Percentiles rank a stretch among this genome's conserved stretches.
Evolutionary conservation across 2,113 vertebrate species (phyloP).

Genomic region (Nyctereutes procyonoides): DNA sequence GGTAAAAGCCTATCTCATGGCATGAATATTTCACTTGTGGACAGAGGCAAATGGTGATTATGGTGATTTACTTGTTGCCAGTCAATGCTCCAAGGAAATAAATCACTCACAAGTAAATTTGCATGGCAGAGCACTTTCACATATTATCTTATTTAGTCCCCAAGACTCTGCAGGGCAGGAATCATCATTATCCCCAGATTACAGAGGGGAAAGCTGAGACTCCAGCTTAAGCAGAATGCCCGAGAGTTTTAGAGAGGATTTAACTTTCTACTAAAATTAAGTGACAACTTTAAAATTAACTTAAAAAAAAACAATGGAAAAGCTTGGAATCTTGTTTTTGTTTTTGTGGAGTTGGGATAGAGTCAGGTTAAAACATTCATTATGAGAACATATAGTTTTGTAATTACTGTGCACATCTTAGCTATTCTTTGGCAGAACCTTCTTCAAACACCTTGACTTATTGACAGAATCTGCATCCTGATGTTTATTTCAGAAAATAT

Average conservation of each 20-base stretch:
- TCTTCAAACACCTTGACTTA: neutral
- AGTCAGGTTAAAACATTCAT: neutral
- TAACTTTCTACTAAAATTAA: slow-evolving; percentile 3
- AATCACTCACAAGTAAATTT: neutral
- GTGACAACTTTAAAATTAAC: neutral
- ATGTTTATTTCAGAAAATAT: neutral
- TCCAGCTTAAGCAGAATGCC: neutral
- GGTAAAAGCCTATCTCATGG: neutral
- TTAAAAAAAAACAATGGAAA: neutral
- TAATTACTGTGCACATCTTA: neutral
- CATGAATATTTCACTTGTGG: slow-evolving; percentile 8
- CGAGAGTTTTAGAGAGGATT: neutral
- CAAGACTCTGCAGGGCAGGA: neutral
- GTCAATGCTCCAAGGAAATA: neutral
- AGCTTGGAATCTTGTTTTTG: neutral
- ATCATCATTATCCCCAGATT: neutral
- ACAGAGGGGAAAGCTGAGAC: neutral
- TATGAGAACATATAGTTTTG: neutral
- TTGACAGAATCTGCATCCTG: neutral
- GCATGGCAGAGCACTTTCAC: slow-evolving; percentile 26
- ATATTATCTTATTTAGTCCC: neutral
- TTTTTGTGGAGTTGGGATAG: neutral
- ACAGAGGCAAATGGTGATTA: neutral
- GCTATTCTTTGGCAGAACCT: neutral
- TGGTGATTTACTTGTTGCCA: neutral